A percentile compares a stretch with the other conserved stretches of the same genome.
These are phyloP conservation scores for Leuciscus waleckii DNA, from an alignment of 2,797 vertebrate genomes.

Conservation along the genomic window DNA sequence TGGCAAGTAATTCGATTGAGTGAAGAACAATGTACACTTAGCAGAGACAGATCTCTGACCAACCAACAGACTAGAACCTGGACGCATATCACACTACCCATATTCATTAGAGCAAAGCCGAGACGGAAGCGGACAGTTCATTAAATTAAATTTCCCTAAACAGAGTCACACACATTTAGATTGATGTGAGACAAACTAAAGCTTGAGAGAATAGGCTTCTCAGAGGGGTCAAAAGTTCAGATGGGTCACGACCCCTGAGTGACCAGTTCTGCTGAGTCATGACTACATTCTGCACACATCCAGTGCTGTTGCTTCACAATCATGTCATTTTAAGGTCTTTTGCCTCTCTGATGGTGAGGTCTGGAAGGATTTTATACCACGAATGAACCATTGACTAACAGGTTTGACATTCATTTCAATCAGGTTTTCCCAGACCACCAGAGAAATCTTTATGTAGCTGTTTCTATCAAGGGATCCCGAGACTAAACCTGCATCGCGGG, in stretches of 20 bases:
- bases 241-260: conserved; percentile 34
- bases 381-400: conserved; percentile 3
- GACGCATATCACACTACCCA: conserved; percentile 62
- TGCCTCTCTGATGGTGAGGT: not conserved
- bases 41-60: conserved; percentile 64
- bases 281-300: not conserved
- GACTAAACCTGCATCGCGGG: not conserved
- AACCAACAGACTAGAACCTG: conserved; percentile 60
- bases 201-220: conserved; percentile 37
- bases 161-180: conserved; percentile 68
- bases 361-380: not conserved
- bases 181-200: conserved; percentile 42
- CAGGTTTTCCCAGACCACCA: conserved; percentile 24
- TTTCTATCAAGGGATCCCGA: conserved; percentile 12
- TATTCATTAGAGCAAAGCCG: conserved; percentile 55
- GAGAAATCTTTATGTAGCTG: conserved; percentile 3
- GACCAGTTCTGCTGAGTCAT: conserved; percentile 13
- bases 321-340: conserved; percentile 6
- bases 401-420: conserved; percentile 1
- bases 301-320: conserved; percentile 5
- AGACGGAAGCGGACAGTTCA: conserved; percentile 73
- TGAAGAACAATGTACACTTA: conserved; percentile 72
- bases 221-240: conserved; percentile 53
- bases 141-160: conserved; percentile 69
- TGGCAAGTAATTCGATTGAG: conserved; percentile 75